Conservation (phyloP, 2,113 vertebrate genomes). For the Ginglymostoma cirratum region DNA sequence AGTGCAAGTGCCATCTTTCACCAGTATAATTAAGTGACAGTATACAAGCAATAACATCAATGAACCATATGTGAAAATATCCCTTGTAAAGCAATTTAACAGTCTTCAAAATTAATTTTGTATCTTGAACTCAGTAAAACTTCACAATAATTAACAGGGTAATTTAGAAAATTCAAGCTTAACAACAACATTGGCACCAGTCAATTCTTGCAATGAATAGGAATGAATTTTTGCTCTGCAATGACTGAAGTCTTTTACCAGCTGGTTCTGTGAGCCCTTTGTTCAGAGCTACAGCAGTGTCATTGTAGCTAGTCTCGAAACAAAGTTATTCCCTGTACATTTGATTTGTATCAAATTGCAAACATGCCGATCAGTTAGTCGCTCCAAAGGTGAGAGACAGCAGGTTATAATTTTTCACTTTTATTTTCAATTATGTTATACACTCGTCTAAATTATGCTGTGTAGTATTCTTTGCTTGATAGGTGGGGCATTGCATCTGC, state of each 20-base stretch:
- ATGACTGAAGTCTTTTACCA: background rate
- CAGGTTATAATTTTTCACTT: background rate
- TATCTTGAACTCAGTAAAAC: background rate
- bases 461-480: background rate
- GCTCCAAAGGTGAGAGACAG: background rate
- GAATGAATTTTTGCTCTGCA: background rate
- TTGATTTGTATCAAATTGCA: background rate
- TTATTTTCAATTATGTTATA: constrained; percentile 9
- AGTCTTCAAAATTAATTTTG: background rate
- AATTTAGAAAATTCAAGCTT: background rate
- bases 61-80: background rate
- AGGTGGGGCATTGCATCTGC: background rate
- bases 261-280: background rate
- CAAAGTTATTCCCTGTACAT: background rate
- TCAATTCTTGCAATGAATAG: background rate
- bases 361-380: background rate
- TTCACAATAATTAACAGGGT: background rate
- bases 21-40: background rate
- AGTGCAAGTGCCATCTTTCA: background rate
- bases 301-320: background rate
- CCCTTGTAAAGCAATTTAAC: background rate
- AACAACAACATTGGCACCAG: background rate
- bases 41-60: background rate
- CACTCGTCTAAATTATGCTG: background rate
- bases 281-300: background rate